Percentiles rank a stretch among this genome's conserved stretches.
These are phyloP conservation scores for Alentia gelatinosa DNA, from an alignment of 2,888 invertebrate genomes.

Conservation along the genomic window DNA sequence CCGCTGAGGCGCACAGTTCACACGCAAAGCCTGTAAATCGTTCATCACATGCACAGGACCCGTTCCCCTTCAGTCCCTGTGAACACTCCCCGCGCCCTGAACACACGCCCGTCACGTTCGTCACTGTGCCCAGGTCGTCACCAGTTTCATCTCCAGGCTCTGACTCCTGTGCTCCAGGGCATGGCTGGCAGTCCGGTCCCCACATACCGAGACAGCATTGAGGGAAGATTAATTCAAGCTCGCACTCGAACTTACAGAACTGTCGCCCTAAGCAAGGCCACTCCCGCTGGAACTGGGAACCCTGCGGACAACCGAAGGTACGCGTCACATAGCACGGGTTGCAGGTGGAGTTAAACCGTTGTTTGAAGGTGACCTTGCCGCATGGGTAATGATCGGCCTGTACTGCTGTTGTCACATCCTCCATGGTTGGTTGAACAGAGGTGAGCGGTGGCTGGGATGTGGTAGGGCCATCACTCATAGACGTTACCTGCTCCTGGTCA, in stretches of 20 bases:
- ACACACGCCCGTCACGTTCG: slow-evolving; percentile 60
- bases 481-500: too few species aligned
- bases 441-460: too few species aligned
- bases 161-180: neutral
- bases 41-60: slow-evolving; percentile 55
- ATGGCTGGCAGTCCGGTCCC: slow-evolving; percentile 69
- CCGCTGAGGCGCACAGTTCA: slow-evolving; percentile 35
- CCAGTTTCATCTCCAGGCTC: neutral
- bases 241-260: slow-evolving; percentile 67
- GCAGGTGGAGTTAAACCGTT: neutral
- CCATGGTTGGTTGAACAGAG: neutral
- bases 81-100: slow-evolving; percentile 69
- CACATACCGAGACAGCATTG: slow-evolving; percentile 71
- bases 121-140: neutral
- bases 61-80: slow-evolving; percentile 54
- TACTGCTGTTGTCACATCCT: neutral
- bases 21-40: slow-evolving; percentile 47
- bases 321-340: neutral
- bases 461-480: too few species aligned
- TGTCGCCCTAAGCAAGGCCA: neutral
- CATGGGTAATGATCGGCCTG: neutral
- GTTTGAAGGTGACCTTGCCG: neutral
- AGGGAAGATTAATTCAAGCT: slow-evolving; percentile 41
- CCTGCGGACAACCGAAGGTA: neutral
- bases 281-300: neutral